A percentile compares a stretch with the other conserved stretches of the same genome.
phyloP scores from a whole-genome alignment of 1,140 invertebrate species.

The Aphis gossypii region DNA sequence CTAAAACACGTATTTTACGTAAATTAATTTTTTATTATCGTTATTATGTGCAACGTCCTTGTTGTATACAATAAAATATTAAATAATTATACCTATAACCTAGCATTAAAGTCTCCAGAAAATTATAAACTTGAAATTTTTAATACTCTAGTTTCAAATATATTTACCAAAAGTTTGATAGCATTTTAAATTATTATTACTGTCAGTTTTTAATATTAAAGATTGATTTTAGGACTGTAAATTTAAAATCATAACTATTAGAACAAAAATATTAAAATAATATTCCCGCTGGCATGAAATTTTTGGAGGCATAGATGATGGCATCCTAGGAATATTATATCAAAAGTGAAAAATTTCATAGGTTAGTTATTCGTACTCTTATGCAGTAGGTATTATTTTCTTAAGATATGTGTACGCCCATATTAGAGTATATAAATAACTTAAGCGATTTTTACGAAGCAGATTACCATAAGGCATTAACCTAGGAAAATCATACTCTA shows the following conservation, averaged over 20 bases:
- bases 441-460: no score
- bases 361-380: no score
- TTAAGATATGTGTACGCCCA: no score
- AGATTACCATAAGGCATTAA: no score
- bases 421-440: no score
- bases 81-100: not conserved
- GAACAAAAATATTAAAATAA: not conserved
- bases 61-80: not conserved
- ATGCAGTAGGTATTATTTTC: no score
- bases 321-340: no score
- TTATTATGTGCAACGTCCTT: not conserved
- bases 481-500: no score
- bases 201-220: not conserved
- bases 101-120: slow-evolving; percentile 26
- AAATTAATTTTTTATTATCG: not conserved
- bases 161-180: not conserved
- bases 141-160: not conserved
- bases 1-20: not conserved
- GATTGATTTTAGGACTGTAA: not conserved
- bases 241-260: not conserved
- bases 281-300: no score
- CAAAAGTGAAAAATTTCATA: no score
- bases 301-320: no score
- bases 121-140: not conserved
- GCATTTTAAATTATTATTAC: not conserved